phyloP scores from a whole-genome alignment of 2,113 vertebrate species.

The Camelus bactrianus region DNA sequence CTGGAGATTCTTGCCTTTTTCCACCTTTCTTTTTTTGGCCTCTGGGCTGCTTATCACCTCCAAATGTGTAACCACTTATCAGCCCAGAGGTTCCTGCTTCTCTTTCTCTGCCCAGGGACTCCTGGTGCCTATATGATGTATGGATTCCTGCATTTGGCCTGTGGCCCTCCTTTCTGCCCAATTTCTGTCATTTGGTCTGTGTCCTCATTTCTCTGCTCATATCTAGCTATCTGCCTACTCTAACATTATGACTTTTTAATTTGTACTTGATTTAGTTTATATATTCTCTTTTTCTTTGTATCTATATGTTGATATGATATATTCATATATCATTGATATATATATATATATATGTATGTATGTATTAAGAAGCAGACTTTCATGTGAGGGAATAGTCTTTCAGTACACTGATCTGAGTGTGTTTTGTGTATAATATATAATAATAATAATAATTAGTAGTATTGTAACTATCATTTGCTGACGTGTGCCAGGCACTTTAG shows the following conservation, averaged over 20 bases:
- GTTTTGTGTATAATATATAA: not conserved
- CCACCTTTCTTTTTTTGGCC: no score
- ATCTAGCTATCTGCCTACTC: no score
- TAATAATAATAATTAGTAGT: not conserved
- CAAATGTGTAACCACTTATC: no score
- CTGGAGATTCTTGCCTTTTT: no score
- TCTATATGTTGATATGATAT: not conserved
- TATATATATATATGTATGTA: not conserved
- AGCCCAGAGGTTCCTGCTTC: no score
- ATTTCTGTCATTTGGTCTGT: no score
- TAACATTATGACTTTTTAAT: not conserved
- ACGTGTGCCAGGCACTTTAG: not conserved
- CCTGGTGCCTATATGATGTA: no score
- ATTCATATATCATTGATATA: not conserved
- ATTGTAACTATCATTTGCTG: not conserved
- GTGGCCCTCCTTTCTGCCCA: no score
- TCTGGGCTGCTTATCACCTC: no score
- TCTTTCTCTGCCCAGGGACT: no score
- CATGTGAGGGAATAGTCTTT: not conserved
- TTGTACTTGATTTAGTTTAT: slow-evolving; percentile 13
- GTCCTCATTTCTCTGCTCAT: no score
- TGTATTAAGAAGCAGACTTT: not conserved
- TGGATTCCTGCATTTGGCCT: no score
- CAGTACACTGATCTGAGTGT: not conserved
- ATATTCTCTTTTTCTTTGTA: not conserved